Conservation (phyloP, 2,113 vertebrate genomes). For the Dipodomys spectabilis region DNA sequence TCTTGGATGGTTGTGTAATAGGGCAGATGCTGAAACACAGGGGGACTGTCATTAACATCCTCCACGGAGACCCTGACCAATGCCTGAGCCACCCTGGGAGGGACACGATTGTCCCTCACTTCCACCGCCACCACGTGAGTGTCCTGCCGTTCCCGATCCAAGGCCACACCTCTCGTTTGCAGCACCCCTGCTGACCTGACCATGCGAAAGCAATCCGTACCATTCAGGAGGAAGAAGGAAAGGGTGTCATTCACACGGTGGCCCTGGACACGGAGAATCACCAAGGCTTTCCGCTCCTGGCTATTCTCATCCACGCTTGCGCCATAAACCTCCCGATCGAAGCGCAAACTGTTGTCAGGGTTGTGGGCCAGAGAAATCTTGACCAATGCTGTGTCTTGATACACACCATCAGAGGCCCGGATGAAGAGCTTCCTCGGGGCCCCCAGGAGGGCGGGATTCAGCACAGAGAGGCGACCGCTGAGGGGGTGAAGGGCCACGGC, state of each 20-base stretch:
- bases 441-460: constrained; percentile 85
- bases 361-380: constrained; percentile 88
- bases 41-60: constrained; percentile 94
- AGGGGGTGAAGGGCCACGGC: constrained; percentile 90
- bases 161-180: constrained; percentile 91
- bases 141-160: constrained; percentile 93
- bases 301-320: constrained; percentile 90
- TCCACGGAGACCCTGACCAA: constrained; percentile 92
- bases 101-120: constrained; percentile 90
- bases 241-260: constrained; percentile 93
- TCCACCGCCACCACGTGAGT: constrained; percentile 91
- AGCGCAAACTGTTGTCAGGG: constrained; percentile 87
- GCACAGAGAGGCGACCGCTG: constrained; percentile 90
- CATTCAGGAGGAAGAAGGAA: constrained; percentile 91
- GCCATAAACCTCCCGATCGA: constrained; percentile 87
- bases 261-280: constrained; percentile 89
- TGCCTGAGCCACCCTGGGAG: constrained; percentile 90
- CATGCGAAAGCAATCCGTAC: constrained; percentile 89
- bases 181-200: constrained; percentile 92
- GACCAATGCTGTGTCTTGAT: constrained; percentile 89
- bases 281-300: constrained; percentile 86
- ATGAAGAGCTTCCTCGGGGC: constrained; percentile 87
- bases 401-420: constrained; percentile 92
- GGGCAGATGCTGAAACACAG: constrained; percentile 92
- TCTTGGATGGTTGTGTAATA: constrained; percentile 93